These are phyloP conservation scores for Onychomys leucogaster DNA, from an alignment of 2,797 vertebrate genomes.

Conservation along the genomic window DNA sequence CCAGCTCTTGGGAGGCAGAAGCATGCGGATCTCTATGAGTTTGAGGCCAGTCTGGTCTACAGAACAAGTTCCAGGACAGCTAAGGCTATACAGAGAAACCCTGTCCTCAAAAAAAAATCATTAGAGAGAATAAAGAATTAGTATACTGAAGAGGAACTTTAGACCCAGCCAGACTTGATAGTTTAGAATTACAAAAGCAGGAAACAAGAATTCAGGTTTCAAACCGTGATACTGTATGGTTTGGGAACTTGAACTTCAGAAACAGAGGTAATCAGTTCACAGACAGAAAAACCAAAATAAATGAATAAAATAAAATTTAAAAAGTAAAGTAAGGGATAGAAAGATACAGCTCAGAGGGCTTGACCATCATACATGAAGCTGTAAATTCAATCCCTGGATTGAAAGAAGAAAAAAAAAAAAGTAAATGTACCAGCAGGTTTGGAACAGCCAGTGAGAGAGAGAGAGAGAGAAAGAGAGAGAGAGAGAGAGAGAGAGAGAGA, in stretches of 20 bases:
- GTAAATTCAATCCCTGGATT: background rate
- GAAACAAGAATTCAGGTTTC: slow-evolving; percentile 24
- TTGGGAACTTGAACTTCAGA: background rate
- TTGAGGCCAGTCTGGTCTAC: background rate
- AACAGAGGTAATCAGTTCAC: background rate
- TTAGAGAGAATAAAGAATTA: background rate
- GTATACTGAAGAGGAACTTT: slow-evolving; percentile 36
- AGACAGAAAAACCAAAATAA: background rate
- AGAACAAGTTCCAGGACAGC: background rate
- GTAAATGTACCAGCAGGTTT: background rate
- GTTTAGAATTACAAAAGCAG: slow-evolving; percentile 10
- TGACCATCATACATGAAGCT: background rate
- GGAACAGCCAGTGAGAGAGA: background rate
- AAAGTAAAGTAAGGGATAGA: background rate
- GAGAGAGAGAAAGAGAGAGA: too few relatives aligned
- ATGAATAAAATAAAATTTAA: background rate
- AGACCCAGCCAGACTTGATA: background rate
- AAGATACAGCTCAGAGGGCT: background rate
- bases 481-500: too few relatives aligned
- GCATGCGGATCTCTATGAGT: background rate
- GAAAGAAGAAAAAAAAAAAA: background rate
- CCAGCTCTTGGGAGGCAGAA: background rate
- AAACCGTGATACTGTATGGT: background rate
- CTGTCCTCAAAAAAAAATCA: background rate
- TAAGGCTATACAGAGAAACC: background rate